These are phyloP conservation scores for Cosmia pyralina DNA, from an alignment of 2,888 invertebrate species.

Conservation along the genomic window DNA sequence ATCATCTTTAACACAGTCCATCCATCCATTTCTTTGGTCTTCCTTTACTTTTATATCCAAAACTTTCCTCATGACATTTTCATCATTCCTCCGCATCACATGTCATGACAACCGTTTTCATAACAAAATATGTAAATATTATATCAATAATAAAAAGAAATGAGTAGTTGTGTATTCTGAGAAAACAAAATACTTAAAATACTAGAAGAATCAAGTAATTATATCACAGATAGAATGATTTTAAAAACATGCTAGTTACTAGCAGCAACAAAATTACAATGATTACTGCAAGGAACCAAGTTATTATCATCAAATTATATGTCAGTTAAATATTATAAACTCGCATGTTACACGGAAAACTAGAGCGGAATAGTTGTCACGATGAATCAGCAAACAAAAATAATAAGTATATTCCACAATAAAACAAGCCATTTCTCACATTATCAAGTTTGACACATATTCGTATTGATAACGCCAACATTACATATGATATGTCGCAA, in stretches of 20 bases:
- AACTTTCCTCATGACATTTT: too few species aligned
- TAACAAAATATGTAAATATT: too few species aligned
- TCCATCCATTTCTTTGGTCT: too few species aligned
- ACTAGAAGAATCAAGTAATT: not conserved
- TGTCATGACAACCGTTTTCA: too few species aligned
- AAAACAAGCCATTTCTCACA: slow-evolving; percentile 36
- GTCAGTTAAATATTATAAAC: slow-evolving; percentile 17
- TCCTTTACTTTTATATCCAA: too few species aligned
- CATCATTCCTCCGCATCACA: too few species aligned
- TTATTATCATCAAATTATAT: slow-evolving; percentile 40
- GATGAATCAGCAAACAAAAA: slow-evolving; percentile 15
- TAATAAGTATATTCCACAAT: not conserved
- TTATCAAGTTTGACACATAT: slow-evolving; percentile 56
- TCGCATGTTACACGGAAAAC: slow-evolving; percentile 7
- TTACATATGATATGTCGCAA: slow-evolving; percentile 41
- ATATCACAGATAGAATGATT: not conserved
- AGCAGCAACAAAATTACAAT: slow-evolving; percentile 16
- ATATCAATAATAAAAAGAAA: too few species aligned
- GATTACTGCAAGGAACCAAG: not conserved
- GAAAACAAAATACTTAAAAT: not conserved
- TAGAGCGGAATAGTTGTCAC: not conserved
- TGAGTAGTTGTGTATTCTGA: not conserved
- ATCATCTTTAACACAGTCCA: too few species aligned
- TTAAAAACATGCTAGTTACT: not conserved
- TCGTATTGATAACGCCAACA: slow-evolving; percentile 50